Evolutionary conservation across 2,888 invertebrate genomes (phyloP).

Genomic region (Helicoverpa assulta): DNA sequence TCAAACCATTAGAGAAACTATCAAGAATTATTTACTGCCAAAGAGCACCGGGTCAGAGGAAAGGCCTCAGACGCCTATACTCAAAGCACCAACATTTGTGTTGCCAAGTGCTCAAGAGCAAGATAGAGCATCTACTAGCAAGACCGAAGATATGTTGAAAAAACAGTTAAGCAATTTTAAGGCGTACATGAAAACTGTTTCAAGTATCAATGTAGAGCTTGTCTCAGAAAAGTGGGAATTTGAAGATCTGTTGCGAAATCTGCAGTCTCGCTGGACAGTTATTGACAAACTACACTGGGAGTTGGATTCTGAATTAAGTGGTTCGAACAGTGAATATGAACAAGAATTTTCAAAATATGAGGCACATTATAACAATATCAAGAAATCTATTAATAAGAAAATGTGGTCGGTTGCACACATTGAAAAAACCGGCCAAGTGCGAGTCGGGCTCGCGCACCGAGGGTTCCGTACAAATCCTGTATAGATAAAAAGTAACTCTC

Average conservation of each 20-base stretch:
- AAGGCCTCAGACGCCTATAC: no score
- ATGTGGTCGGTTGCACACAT: no score
- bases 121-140: no score
- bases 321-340: not conserved
- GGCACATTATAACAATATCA: not conserved
- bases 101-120: no score
- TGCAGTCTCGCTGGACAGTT: not conserved
- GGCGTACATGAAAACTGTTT: not conserved
- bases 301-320: not conserved
- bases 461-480: no score
- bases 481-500: no score
- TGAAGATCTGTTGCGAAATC: not conserved
- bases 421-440: no score
- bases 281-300: not conserved
- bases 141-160: not conserved
- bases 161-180: not conserved
- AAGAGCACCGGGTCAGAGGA: no score
- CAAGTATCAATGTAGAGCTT: not conserved
- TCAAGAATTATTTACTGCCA: no score
- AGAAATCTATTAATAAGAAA: no score
- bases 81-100: constrained; percentile 1
- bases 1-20: not conserved
- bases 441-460: no score
- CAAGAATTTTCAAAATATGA: not conserved
- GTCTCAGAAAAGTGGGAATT: no score